These are phyloP conservation scores for Anastrepha obliqua DNA, from an alignment of 1,140 invertebrate genomes.

Conservation along the genomic window DNA sequence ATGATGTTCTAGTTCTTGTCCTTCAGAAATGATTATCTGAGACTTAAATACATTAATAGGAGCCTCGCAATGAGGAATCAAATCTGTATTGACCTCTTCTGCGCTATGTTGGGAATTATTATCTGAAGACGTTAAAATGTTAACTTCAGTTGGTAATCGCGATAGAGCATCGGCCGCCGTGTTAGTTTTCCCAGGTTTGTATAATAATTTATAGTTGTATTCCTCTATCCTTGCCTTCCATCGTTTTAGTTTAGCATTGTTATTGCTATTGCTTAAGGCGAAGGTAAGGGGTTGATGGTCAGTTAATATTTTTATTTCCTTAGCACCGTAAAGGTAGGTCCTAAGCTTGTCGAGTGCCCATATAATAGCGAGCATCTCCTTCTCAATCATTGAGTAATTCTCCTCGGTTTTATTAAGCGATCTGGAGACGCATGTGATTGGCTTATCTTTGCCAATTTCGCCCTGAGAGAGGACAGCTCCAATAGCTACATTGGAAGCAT, in stretches of 20 bases:
- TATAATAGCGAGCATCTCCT: conserved; percentile 66
- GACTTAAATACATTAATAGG: conserved; percentile 52
- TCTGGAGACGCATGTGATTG: conserved; percentile 66
- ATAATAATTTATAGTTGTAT: conserved; percentile 52
- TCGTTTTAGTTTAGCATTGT: conserved; percentile 59
- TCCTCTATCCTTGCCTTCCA: conserved; percentile 55
- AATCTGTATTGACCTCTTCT: conserved; percentile 37
- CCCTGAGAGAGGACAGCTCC: conserved; percentile 68
- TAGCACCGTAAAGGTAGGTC: conserved; percentile 61
- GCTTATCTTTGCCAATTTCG: conserved; percentile 63
- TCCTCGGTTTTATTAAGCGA: conserved; percentile 65
- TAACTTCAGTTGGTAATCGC: conserved; percentile 56
- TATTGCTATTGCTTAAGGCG: conserved; percentile 70
- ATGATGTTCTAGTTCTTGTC: not conserved
- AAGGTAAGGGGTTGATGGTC: conserved; percentile 73
- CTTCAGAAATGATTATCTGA: conserved; percentile 37
- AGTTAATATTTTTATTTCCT: conserved; percentile 60
- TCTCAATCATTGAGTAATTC: conserved; percentile 62
- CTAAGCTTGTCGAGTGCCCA: conserved; percentile 70
- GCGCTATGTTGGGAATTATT: conserved; percentile 37
- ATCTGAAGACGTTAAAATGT: not conserved
- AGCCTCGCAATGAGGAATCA: conserved; percentile 47
- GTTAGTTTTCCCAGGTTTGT: conserved; percentile 53
- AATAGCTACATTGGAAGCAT: conserved; percentile 63
- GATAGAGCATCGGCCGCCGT: conserved; percentile 26